phyloP scores from a whole-genome alignment of 2,113 vertebrate species.

The Pluvianellus socialis region DNA sequence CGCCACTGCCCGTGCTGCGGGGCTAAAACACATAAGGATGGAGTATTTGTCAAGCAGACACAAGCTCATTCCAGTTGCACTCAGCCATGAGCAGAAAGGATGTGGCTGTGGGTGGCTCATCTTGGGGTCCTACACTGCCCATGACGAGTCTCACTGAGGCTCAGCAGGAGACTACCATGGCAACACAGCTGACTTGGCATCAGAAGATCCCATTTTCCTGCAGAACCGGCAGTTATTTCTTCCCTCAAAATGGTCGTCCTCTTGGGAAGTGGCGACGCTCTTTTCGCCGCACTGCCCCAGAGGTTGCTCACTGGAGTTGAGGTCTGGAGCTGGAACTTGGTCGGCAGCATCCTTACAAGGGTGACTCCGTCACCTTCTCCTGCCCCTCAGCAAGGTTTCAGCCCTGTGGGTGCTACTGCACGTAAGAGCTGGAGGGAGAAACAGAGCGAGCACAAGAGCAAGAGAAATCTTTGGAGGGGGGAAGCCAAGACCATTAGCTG shows the following conservation, averaged over 20 bases:
- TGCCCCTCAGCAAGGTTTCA: background rate
- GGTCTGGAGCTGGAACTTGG: background rate
- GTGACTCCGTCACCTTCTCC: background rate
- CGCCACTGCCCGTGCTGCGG: background rate
- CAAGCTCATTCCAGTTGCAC: background rate
- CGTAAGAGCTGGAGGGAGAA: background rate
- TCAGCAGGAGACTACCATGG: background rate
- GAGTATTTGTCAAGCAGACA: background rate
- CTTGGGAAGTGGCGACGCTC: background rate
- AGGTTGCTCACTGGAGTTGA: background rate
- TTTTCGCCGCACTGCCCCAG: rapidly evolving
- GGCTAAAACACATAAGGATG: background rate
- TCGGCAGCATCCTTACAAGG: background rate
- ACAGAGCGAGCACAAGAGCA: background rate
- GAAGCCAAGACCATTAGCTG: background rate
- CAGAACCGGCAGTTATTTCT: background rate
- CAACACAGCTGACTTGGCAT: background rate
- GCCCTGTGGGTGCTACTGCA: background rate
- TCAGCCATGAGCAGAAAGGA: background rate
- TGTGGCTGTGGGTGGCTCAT: background rate
- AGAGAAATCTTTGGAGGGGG: background rate
- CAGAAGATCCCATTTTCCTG: background rate
- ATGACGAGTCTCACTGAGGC: rapidly evolving
- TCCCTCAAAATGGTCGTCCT: background rate
- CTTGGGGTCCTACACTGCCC: background rate